Evolutionary conservation across 2,797 vertebrate genomes (phyloP), one percentile per base, ranked within the genome.

Genomic region (Margarornis squamiger): DNA sequence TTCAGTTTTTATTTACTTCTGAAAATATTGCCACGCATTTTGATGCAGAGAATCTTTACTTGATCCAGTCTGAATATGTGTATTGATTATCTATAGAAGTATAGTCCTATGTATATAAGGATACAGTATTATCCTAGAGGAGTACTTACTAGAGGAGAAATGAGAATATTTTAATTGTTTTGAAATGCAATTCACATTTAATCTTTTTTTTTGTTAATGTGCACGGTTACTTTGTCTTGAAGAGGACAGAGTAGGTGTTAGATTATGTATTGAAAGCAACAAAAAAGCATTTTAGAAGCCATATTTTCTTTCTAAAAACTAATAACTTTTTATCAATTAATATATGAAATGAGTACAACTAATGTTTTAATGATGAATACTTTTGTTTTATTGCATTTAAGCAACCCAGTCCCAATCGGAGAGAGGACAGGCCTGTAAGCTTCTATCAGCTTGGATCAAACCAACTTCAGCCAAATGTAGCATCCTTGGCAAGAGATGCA

Each of bases 391-490:
- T 7, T 66, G 6, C 70, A 51, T 36, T 95, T 46, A 90, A 86
- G 80, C 98, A 99, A 99, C 99, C 99, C 43, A 99, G 99, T 86
- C 99, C 99, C 65, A 99, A 98, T 83, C 98, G 99, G 65, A 98
- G 99, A 74, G 99, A 99, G 15, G 99, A 99, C 96, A 98, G 99
- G 16, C 99, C 99, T 1, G 98, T 99, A 97, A 99, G 99, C 98
- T 99, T 99, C 95, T 98, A 98, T 95, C 98, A 98, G 3, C 98
- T 99, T 24, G 98, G 98, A 95, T 98, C 98, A 51, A 98, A 97
- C 95, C 94, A 98, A 20, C 97, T 97, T 46, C 99, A 98, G 94
- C 86, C 98, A 45, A 96, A 96, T 8, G 91, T 98, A 3, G 96
- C 98, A 19, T 97, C 98, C 5, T 88, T 98, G 70, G 97, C 98